phyloP scores from a whole-genome alignment of 2,888 invertebrate species.

The Pristionchus fissidentatus region DNA sequence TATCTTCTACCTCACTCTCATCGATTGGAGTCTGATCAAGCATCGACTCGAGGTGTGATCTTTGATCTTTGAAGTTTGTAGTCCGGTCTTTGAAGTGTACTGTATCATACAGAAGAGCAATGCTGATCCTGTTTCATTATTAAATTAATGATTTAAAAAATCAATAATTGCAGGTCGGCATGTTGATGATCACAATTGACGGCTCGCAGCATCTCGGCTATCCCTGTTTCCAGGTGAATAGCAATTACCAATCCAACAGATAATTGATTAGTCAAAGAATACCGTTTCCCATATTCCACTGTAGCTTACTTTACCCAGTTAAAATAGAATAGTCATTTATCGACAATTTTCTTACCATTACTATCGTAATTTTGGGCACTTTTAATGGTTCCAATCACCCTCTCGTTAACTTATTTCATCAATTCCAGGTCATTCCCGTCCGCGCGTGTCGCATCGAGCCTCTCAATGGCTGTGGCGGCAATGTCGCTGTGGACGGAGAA shows the following conservation, averaged over 20 bases:
- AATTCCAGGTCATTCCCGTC: constrained; percentile 49
- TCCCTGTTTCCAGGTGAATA: constrained; percentile 48
- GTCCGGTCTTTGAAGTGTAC: too few relatives aligned
- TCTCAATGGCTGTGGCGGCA: constrained; percentile 23
- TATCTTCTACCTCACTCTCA: constrained; percentile 49
- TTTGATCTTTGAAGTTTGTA: too few relatives aligned
- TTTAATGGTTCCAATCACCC: too few relatives aligned
- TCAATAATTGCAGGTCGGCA: constrained; percentile 13
- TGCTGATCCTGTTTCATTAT: neutral
- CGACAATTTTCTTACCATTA: too few relatives aligned
- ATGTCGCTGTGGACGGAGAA: constrained; percentile 48
- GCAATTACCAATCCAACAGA: neutral
- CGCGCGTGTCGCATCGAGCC: constrained; percentile 47
- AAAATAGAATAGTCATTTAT: too few relatives aligned
- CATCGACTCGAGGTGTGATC: constrained; percentile 44
- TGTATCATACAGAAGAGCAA: neutral
- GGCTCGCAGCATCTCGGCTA: constrained; percentile 42
- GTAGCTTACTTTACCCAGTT: too few relatives aligned
- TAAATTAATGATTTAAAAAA: too few relatives aligned
- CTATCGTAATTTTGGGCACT: neutral
- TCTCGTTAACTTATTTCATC: too few relatives aligned
- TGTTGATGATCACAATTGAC: constrained; percentile 45
- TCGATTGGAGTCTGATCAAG: constrained; percentile 48
- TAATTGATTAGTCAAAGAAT: neutral
- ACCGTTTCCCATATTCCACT: too few relatives aligned